A percentile compares a stretch with the other conserved stretches of the same genome.
These are phyloP conservation scores for Rhinella marina DNA, from an alignment of 2,797 vertebrate species.

Conservation along the genomic window DNA sequence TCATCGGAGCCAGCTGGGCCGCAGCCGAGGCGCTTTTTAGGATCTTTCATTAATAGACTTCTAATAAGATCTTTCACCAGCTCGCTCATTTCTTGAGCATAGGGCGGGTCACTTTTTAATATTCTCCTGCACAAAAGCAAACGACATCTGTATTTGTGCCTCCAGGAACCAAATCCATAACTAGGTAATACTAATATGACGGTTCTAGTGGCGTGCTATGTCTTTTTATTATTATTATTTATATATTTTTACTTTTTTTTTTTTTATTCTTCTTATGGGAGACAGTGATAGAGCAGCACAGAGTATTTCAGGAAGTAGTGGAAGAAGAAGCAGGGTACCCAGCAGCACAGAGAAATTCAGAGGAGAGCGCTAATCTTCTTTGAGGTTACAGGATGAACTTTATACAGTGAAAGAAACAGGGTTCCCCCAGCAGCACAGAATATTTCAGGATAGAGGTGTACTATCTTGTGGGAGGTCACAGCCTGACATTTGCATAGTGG, in stretches of 20 bases:
- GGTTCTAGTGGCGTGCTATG: background rate
- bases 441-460: background rate
- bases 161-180: too few species aligned
- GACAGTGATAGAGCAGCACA: background rate
- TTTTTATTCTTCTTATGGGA: background rate
- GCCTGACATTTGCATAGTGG: too few species aligned
- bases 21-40: slow-evolving; percentile 91
- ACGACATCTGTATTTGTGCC: background rate
- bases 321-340: background rate
- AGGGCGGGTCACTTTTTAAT: slow-evolving; percentile 95
- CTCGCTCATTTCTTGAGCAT: slow-evolving; percentile 90
- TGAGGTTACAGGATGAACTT: background rate
- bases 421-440: background rate
- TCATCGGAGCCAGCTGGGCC: slow-evolving; percentile 87
- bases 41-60: slow-evolving; percentile 90
- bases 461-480: too few species aligned
- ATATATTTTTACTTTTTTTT: background rate
- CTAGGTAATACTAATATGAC: too few species aligned
- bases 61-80: slow-evolving; percentile 94
- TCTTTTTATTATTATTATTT: background rate
- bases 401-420: background rate
- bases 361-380: background rate
- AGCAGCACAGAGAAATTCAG: background rate
- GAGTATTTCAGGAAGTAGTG: background rate
- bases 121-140: slow-evolving; percentile 84